Base-by-base conservation (phyloP, 2,888 invertebrate species). In the Phytoseiulus persimilis region DNA sequence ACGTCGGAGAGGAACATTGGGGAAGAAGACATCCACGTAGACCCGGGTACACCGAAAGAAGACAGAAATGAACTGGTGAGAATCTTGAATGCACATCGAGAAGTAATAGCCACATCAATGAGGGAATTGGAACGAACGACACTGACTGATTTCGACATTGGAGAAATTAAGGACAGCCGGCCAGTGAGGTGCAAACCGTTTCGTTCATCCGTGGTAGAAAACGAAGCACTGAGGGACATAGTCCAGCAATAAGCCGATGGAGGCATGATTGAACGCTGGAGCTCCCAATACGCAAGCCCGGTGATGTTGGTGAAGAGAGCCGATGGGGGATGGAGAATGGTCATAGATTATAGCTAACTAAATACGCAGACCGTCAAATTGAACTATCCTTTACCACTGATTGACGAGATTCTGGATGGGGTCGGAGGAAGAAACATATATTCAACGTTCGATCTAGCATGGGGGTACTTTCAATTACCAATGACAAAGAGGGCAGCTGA, bases 401-500 rank as follows among this genome's bases (percentile, higher is more conserved):
- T n/a, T n/a, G n/a, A n/a, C n/a, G n/a, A n/a, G n/a, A n/a, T n/a
- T n/a, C n/a, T n/a, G n/a, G n/a, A n/a, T n/a, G n/a, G n/a, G n/a
- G 23, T 83, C 31, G 83, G 83, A 11, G 32, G 83, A 83, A 83
- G 32, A 23, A 83, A 9, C 9, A 5, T 83, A 23, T 83, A 83
- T 83, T 83, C 83, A n/a, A 83, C 83, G 23, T 83, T 83, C 83
- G 31, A 83, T 23, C 83, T 83, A 6, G 83, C 83, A 23, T 83
- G 83, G 83, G 83, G 83, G 32, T 83, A 83, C 23, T 83, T 83
- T 83, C 83, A 83, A 23, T 11, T 83, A 11, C 83, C 83, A 32
- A 83, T 83, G 83, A 11, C 9, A 9, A 5, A 9, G 31, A 23
- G 23, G 23, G 5, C 83, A 5, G 31, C 83, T 5, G 23, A 83